Percentiles rank a stretch among this genome's conserved stretches.
These are phyloP conservation scores for Trichonephila clavata DNA, from an alignment of 1,140 invertebrate genomes.

Conservation along the genomic window DNA sequence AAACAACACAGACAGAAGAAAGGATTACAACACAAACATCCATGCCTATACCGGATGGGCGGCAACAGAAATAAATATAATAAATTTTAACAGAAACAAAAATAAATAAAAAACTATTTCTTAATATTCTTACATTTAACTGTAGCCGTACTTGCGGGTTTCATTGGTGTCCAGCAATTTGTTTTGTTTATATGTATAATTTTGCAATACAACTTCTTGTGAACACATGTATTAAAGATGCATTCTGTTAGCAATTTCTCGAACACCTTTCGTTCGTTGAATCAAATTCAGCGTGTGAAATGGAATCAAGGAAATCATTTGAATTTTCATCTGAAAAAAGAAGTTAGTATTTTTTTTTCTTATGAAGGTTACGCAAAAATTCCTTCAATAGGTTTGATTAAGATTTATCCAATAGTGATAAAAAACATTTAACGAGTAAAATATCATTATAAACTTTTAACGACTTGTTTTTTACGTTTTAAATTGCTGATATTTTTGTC, in stretches of 20 bases:
- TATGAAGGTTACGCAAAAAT: not conserved
- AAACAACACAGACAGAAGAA: too few species aligned
- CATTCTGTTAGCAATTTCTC: conserved; percentile 28
- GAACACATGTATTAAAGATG: not conserved
- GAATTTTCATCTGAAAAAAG: not conserved
- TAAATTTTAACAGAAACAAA: too few species aligned
- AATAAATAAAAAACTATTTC: too few species aligned
- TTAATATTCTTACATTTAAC: not conserved
- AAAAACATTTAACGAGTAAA: too few species aligned
- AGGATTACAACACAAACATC: too few species aligned
- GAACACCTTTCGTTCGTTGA: not conserved
- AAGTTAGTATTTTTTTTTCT: conserved; percentile 5
- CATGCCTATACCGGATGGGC: too few species aligned
- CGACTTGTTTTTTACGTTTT: too few species aligned
- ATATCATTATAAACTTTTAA: too few species aligned
- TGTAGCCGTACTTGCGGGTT: not conserved
- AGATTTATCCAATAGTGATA: too few species aligned
- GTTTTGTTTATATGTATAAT: not conserved
- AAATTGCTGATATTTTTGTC: too few species aligned
- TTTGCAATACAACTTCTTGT: not conserved
- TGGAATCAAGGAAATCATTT: not conserved
- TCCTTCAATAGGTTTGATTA: not conserved
- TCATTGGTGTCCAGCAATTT: not conserved
- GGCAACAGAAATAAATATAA: too few species aligned
- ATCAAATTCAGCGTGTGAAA: conserved; percentile 28